These are phyloP conservation scores for Leptinotarsa defecta DNA, from an alignment of 1,140 invertebrate species.

Conservation along the genomic window DNA sequence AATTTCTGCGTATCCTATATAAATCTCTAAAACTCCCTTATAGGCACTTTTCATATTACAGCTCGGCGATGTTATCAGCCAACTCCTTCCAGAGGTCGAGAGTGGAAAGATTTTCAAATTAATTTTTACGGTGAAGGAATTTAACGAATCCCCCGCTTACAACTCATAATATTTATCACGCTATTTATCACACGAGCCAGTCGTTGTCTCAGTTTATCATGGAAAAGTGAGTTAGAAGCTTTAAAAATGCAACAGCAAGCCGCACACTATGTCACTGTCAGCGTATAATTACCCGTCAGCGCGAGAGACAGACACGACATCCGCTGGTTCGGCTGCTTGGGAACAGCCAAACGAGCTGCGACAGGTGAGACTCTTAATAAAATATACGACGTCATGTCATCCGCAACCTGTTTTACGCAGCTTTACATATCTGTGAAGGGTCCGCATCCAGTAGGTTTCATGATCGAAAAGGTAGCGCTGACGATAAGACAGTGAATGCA, in stretches of 20 bases:
- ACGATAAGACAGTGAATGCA: no score
- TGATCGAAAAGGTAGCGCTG: not conserved
- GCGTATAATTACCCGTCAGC: slow-evolving; percentile 55
- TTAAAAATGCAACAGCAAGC: slow-evolving; percentile 52
- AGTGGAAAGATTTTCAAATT: not conserved
- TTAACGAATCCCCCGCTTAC: slow-evolving; percentile 7
- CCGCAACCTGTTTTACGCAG: slow-evolving; percentile 47
- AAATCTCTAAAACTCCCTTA: no score
- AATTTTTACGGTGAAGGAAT: slow-evolving; percentile 6
- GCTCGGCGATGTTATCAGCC: no score
- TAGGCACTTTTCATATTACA: no score
- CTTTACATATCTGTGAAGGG: slow-evolving; percentile 12
- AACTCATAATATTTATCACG: slow-evolving; percentile 25
- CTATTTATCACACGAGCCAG: slow-evolving; percentile 13
- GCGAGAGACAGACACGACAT: slow-evolving; percentile 52
- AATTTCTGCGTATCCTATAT: no score
- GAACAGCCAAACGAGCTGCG: slow-evolving; percentile 51
- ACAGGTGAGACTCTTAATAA: slow-evolving; percentile 53
- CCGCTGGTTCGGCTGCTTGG: slow-evolving; percentile 48
- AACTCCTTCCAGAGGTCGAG: not conserved
- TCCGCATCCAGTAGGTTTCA: not conserved
- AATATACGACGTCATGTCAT: slow-evolving; percentile 47
- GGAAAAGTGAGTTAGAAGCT: slow-evolving; percentile 32
- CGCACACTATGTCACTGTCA: slow-evolving; percentile 56
- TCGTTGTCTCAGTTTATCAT: slow-evolving; percentile 25